Conservation (phyloP, 2,797 vertebrate species). For the Hoplostethus atlanticus region DNA sequence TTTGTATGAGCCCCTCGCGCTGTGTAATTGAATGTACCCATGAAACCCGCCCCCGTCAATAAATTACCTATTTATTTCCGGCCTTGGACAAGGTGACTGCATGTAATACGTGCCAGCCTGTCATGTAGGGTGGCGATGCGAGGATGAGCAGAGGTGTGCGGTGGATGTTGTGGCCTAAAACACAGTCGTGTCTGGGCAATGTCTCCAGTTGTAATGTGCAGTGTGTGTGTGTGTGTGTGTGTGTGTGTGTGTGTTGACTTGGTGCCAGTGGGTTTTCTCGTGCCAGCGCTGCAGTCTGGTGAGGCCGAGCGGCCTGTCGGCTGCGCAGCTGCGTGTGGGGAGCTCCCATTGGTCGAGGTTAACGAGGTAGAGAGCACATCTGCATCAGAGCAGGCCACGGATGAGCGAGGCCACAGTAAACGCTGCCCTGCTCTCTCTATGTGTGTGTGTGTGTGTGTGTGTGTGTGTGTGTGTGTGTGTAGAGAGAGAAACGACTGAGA, state of each 20-base stretch:
- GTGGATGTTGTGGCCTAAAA: slow-evolving; percentile 21
- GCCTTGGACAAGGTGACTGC: slow-evolving; percentile 72
- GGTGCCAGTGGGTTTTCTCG: slow-evolving; percentile 61
- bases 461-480: slow-evolving; percentile 18
- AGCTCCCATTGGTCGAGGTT: slow-evolving; percentile 77
- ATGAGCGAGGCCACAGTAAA: slow-evolving; percentile 66
- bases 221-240: slow-evolving; percentile 18
- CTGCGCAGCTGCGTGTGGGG: slow-evolving; percentile 73
- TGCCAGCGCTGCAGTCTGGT: slow-evolving; percentile 72
- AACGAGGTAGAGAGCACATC: slow-evolving; percentile 80
- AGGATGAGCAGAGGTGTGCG: slow-evolving; percentile 24
- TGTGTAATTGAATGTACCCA: slow-evolving; percentile 63
- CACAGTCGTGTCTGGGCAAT: slow-evolving; percentile 45
- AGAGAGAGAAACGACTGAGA: neutral
- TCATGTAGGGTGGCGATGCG: slow-evolving; percentile 34
- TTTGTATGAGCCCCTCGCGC: slow-evolving; percentile 45
- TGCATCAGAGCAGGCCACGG: slow-evolving; percentile 72
- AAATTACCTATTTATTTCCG: slow-evolving; percentile 72
- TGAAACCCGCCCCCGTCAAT: slow-evolving; percentile 54
- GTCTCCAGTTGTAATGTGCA: slow-evolving; percentile 11
- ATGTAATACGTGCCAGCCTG: slow-evolving; percentile 33
- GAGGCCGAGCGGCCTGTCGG: slow-evolving; percentile 62
- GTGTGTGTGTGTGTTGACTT: slow-evolving; percentile 46
- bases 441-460: slow-evolving; percentile 15
- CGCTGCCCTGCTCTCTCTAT: slow-evolving; percentile 36